Conservation (phyloP, 1,140 invertebrate genomes). For the Acromyrmex echinatior region DNA sequence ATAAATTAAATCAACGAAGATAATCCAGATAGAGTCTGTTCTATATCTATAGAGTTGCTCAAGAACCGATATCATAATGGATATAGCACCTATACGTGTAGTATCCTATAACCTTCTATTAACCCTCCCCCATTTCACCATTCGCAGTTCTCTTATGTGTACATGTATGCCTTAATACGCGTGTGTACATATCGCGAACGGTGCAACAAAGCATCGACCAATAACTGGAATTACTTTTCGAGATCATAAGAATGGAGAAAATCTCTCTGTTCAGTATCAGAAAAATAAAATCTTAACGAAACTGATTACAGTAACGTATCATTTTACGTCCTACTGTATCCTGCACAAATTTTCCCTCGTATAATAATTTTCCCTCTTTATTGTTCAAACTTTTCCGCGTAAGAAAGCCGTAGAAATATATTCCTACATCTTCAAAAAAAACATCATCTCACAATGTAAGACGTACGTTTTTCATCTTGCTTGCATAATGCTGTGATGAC, state of each 20-base stretch:
- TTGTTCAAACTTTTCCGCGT: not conserved
- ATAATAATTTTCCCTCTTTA: not conserved
- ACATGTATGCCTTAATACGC: not conserved
- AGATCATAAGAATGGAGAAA: not conserved
- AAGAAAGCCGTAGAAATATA: not conserved
- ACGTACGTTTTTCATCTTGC: conserved; percentile 32
- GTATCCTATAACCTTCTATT: conserved; percentile 30
- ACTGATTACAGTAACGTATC: conserved; percentile 12
- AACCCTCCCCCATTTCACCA: not conserved
- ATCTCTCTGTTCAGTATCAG: not conserved
- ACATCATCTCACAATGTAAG: conserved; percentile 35
- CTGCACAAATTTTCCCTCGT: not conserved
- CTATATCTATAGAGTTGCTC: conserved; percentile 76
- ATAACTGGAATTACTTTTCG: not conserved
- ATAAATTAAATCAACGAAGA: conserved; percentile 86
- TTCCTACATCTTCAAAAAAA: not conserved
- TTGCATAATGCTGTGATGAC: conserved; percentile 26
- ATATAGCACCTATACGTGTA: conserved; percentile 42
- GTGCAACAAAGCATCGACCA: not conserved
- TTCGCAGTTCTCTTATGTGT: conserved; percentile 3
- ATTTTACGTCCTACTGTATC: not conserved
- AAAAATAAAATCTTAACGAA: not conserved
- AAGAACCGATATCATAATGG: conserved; percentile 79
- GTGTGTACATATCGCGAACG: not conserved
- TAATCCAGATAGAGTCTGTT: conserved; percentile 83